These are phyloP conservation scores for Gallinago stenura DNA, from an alignment of 2,797 vertebrate species.

Conservation along the genomic window DNA sequence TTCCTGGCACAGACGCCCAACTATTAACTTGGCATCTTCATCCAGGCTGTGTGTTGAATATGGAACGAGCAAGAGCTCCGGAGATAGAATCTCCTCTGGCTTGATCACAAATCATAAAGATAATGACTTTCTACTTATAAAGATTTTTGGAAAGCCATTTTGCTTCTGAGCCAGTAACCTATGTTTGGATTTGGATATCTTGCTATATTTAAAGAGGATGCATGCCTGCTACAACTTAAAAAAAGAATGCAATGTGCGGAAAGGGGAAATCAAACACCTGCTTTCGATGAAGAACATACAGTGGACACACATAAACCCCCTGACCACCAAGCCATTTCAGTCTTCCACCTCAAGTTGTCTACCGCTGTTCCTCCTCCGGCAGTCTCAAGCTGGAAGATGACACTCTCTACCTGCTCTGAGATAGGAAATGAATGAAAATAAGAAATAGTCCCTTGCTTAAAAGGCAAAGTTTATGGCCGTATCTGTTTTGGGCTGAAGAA, in stretches of 20 bases:
- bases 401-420: neutral
- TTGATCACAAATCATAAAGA: conserved; percentile 36
- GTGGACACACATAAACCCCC: no score
- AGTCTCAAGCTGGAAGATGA: neutral
- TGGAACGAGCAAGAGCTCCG: neutral
- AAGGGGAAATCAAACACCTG: neutral
- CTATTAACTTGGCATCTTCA: conserved; percentile 58
- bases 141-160: conserved; percentile 41
- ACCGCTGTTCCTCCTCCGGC: rapidly evolving
- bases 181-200: neutral
- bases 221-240: neutral
- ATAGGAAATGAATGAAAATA: neutral
- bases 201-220: neutral
- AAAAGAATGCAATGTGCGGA: neutral
- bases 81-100: conserved; percentile 49
- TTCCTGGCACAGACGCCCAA: conserved; percentile 33
- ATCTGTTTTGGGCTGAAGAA: neutral
- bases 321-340: neutral
- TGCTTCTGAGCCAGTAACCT: conserved; percentile 26
- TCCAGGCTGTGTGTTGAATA: conserved; percentile 9
- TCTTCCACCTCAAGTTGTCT: neutral
- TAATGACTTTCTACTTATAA: conserved; percentile 25
- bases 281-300: neutral
- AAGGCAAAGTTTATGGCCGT: neutral
- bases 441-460: neutral